phyloP scores from a whole-genome alignment of 2,113 vertebrate genomes.

The Perca flavescens region DNA sequence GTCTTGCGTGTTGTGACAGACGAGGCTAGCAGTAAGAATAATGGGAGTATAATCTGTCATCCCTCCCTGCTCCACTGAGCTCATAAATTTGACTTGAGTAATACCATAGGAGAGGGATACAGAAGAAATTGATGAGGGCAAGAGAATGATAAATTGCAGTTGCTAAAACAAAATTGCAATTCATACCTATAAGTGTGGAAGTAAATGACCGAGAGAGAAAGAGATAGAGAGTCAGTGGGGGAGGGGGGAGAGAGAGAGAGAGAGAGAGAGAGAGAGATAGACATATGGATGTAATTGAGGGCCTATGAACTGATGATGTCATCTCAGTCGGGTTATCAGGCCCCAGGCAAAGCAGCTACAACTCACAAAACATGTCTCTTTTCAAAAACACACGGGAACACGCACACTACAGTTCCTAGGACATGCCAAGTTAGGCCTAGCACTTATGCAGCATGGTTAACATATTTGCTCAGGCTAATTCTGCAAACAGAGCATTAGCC shows the following conservation, averaged over 20 bases:
- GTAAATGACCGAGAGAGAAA: constrained; percentile 10
- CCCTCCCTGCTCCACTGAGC: constrained; percentile 30
- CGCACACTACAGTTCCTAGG: not conserved
- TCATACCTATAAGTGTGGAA: constrained; percentile 2
- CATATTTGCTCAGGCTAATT: constrained; percentile 53
- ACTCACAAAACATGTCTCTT: constrained; percentile 67
- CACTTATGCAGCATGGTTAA: constrained; percentile 25
- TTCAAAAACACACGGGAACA: constrained; percentile 54
- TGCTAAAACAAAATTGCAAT: not conserved
- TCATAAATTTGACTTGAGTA: constrained; percentile 20
- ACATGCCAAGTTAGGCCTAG: constrained; percentile 29
- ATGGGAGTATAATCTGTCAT: constrained; percentile 32
- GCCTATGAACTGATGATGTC: constrained; percentile 77
- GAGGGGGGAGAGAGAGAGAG: not conserved
- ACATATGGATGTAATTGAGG: constrained; percentile 81
- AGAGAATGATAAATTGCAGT: not conserved
- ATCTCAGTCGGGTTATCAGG: constrained; percentile 83
- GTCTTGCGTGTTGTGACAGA: constrained; percentile 38
- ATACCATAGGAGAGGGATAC: not conserved
- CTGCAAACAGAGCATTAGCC: constrained; percentile 39
- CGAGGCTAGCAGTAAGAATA: constrained; percentile 26
- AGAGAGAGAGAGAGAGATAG: not conserved
- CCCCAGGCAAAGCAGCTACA: constrained; percentile 69
- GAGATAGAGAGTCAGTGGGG: constrained; percentile 19
- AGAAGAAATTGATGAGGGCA: constrained; percentile 2